These are phyloP conservation scores for Ictidomys tridecemlineatus DNA, from an alignment of 2,113 vertebrate species.

Conservation along the genomic window DNA sequence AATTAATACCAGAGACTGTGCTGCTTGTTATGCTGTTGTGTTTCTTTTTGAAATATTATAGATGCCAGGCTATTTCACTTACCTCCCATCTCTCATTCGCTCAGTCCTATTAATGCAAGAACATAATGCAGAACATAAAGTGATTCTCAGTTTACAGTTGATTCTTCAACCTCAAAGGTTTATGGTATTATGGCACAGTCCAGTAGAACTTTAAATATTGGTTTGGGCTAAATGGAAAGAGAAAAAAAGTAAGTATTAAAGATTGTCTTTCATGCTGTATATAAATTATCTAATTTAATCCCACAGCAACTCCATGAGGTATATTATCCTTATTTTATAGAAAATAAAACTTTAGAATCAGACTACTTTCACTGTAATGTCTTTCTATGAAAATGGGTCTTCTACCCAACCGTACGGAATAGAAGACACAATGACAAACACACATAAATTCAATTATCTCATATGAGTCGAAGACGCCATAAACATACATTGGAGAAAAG, in stretches of 20 bases:
- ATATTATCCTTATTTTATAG: slow-evolving; percentile 11
- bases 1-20: neutral
- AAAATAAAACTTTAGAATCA: slow-evolving; percentile 22
- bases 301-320: neutral
- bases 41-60: slow-evolving; percentile 21
- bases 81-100: neutral
- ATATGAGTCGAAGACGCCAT: too few species aligned
- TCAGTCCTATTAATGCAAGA: neutral
- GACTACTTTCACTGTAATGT: neutral
- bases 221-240: neutral
- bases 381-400: neutral
- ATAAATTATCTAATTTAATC: neutral
- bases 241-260: neutral
- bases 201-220: neutral
- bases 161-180: slow-evolving; percentile 1
- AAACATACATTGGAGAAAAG: too few species aligned
- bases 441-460: too few species aligned
- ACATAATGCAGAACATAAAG: neutral
- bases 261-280: neutral
- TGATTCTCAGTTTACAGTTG: slow-evolving; percentile 5
- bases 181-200: neutral
- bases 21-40: neutral
- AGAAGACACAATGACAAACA: too few species aligned
- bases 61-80: neutral
- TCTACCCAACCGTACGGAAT: neutral